phyloP scores from a whole-genome alignment of 2,888 invertebrate species.

The Dichetophora obliterata region DNA sequence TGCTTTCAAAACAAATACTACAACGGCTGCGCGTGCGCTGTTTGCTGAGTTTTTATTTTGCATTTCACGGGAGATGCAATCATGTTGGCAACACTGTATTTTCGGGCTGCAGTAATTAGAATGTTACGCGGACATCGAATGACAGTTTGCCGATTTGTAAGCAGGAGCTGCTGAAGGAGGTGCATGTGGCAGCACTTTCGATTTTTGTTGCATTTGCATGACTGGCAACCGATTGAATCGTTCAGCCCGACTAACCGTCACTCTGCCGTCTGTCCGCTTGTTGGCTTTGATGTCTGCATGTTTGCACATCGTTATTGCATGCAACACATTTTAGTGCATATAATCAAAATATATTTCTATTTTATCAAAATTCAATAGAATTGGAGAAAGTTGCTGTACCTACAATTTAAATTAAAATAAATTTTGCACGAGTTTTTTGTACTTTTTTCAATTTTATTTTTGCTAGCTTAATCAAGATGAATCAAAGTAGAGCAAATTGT shows the following conservation, averaged over 20 bases:
- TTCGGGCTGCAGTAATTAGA: constrained; percentile 9
- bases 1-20: too few relatives aligned
- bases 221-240: constrained; percentile 3
- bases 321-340: neutral
- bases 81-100: constrained; percentile 11
- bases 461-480: neutral
- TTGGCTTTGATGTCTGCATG: neutral
- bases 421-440: neutral
- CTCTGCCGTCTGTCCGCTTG: neutral
- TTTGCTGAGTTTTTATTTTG: neutral
- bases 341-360: constrained; percentile 9
- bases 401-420: too few relatives aligned
- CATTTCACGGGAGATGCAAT: constrained; percentile 2
- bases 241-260: neutral
- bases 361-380: constrained; percentile 20
- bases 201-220: constrained; percentile 25
- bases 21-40: neutral
- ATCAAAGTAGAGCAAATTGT: neutral
- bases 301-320: too few relatives aligned
- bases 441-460: neutral
- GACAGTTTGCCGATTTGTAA: neutral
- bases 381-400: constrained; percentile 18
- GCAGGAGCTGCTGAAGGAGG: neutral
- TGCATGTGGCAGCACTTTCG: neutral
- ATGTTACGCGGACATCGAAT: constrained; percentile 1